Percentiles rank a stretch among this genome's conserved stretches.
Conservation (phyloP, 2,888 invertebrate species). For the Aspidiotus destructor region DNA sequence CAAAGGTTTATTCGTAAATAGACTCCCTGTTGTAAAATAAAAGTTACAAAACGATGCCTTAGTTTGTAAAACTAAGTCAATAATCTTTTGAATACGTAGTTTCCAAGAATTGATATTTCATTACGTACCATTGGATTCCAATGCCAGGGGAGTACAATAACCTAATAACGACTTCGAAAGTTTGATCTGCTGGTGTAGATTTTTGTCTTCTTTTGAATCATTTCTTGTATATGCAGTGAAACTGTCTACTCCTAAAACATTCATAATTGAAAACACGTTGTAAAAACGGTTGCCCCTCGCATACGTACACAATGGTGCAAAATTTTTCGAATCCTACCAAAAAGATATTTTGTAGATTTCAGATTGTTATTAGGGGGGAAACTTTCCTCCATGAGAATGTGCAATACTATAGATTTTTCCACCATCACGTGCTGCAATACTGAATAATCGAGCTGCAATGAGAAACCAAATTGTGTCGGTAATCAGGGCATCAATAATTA, state of each 20-base stretch:
- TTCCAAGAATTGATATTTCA: background rate
- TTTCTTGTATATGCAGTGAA: conserved; percentile 68
- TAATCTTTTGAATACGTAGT: too few species aligned
- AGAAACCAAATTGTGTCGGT: background rate
- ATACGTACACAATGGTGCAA: too few species aligned
- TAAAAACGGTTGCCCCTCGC: too few species aligned
- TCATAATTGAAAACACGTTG: too few species aligned
- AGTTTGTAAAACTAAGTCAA: too few species aligned
- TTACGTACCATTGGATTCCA: conserved; percentile 69
- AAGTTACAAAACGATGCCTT: background rate
- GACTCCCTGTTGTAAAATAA: conserved; percentile 38
- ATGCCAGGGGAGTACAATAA: conserved; percentile 66
- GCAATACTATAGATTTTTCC: conserved; percentile 70
- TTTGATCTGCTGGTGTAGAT: conserved; percentile 60
- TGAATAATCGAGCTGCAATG: conserved; percentile 64
- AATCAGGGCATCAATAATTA: too few species aligned
- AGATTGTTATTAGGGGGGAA: conserved; percentile 61
- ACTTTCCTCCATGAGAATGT: conserved; percentile 72
- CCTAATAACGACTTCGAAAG: conserved; percentile 66
- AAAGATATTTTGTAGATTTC: conserved; percentile 61
- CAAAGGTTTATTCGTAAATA: conserved; percentile 39
- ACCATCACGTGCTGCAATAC: conserved; percentile 69
- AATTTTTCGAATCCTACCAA: conserved; percentile 49
- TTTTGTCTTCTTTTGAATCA: conserved; percentile 63
- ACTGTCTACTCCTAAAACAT: conserved; percentile 58